Base-by-base conservation (phyloP, 2,888 invertebrate species). In the Lycia hirtaria region DNA sequence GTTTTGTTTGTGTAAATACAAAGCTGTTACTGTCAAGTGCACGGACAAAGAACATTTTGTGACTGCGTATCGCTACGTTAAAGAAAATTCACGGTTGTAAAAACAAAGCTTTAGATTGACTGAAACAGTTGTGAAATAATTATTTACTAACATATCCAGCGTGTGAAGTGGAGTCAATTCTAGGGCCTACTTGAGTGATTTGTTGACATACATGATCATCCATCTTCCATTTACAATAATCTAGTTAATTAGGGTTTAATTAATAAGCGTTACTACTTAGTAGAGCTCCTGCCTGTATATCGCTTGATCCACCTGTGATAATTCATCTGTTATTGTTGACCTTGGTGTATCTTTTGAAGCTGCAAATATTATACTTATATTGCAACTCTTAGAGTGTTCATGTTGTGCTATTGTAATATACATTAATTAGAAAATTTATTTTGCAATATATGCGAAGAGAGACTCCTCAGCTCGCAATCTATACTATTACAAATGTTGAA, bases 1-100 rank as follows among this genome's bases (percentile, higher is more conserved):
- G 90, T 81, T 92, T 91, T 87, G 87, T 91, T 89, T 92, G 92
- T 91, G 89, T 92, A 85, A 90, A 91, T 89, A 91, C 90, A 81
- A 90, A 91, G 86, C 88, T 90, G 80, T 85, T 89, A 82, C 87
- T 89, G 75, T 88, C 88, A 85, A 88, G 90, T 90, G 88, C 88
- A 87, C 88, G 90, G 88, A 92, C 92, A 91, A 91, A 92, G 92
- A 83, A 87, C 81, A 85, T 81, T 80, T 79, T 72, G 73, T 78
- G 77, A 75, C 77, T 81, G 71, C 78, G 77, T 81, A 80, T 72
- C 69, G 62, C 71, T 72, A 69, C 70, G 69, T 75, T 78, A 78
- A 72, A 76, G 72, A 75, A 83, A 80, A 71, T 63, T 69, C 68
- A 76, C 74, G 80, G 81, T 81, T 86, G 79, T 83, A 73, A 70